Conservation (phyloP, 1,140 invertebrate genomes). For the Fopius arisanus region DNA sequence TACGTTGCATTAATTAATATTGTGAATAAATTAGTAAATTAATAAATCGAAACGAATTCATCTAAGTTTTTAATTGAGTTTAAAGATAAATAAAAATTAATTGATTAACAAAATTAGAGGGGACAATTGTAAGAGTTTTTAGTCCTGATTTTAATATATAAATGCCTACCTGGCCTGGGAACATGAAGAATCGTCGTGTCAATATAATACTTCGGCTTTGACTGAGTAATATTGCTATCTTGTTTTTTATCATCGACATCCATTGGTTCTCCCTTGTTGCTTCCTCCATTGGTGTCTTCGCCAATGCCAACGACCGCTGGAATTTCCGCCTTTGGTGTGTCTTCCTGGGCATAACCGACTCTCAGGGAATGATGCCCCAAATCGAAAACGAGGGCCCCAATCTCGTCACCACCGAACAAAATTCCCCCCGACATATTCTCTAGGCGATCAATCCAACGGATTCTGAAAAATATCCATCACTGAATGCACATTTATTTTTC, state of each 20-base stretch:
- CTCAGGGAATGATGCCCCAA: slow-evolving; percentile 89
- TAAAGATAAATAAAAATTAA: too few relatives aligned
- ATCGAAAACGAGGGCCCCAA: slow-evolving; percentile 97
- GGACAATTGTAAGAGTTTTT: not conserved
- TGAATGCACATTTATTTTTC: too few relatives aligned
- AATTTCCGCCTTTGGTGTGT: slow-evolving; percentile 87
- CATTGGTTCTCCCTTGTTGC: slow-evolving; percentile 68
- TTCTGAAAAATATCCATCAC: too few relatives aligned
- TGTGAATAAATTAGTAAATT: too few relatives aligned
- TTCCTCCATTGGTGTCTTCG: slow-evolving; percentile 67
- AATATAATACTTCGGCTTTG: slow-evolving; percentile 75
- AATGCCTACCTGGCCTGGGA: slow-evolving; percentile 65
- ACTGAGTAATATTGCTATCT: slow-evolving; percentile 63
- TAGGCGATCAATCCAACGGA: too few relatives aligned
- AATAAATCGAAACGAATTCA: too few relatives aligned
- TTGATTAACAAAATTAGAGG: too few relatives aligned
- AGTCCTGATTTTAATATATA: slow-evolving; percentile 52
- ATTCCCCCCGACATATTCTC: slow-evolving; percentile 66
- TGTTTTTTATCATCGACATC: slow-evolving; percentile 70
- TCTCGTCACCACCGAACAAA: slow-evolving; percentile 93
- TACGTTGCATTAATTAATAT: too few relatives aligned
- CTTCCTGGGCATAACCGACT: slow-evolving; percentile 89
- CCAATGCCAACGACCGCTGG: slow-evolving; percentile 77
- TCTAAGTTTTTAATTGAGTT: too few relatives aligned
- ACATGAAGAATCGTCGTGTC: slow-evolving; percentile 86